Evolutionary conservation across 1,140 invertebrate genomes (phyloP), one percentile per base, ranked within the genome.

Genomic region (Littorina saxatilis): DNA sequence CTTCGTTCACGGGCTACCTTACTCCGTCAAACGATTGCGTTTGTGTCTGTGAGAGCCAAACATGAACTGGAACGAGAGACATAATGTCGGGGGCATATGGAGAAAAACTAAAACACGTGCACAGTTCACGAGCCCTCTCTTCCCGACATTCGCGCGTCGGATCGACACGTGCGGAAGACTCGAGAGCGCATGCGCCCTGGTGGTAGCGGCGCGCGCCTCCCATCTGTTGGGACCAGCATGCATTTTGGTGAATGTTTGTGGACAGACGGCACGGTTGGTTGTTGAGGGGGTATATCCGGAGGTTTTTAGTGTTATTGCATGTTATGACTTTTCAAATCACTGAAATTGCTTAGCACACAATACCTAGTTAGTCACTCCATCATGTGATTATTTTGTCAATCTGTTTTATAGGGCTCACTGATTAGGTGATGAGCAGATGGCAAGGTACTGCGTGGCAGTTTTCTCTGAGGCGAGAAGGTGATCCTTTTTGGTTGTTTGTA

Each of bases 141-240:
- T 68, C 35, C 23, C 66, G 15, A 32, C 35, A 68, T 39, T 68
- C 66, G 66, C 11, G 17, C 32, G 9, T 1, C 66, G 7, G 35
- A 35, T 4, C 13, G 66, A 32, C 66, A 68, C 66, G 66, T 68
- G 66, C 66, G 32, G 66, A 39, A 35, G 32, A 68, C 32, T 68
- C 37, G 32, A 32, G 0, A 20, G 66, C 66, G 66, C 66, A 37
- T 68, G 66, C 66, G 66, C 35, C 37, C 13, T 68, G 23, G 35
- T 35, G 32, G 66, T 68, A 23, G 17, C 39, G 66, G 32, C 66
- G 66, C 66, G 66, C 66, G 66, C 66, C 66, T 68, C 66, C 66
- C 66, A 68, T 68, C 66, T 68, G 66, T 68, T 68, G 35, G 66
- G 66, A 68, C 66, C 66, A 68, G 66, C 66, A 68, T 68, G 66